Base-by-base conservation (phyloP, 1,140 invertebrate genomes). In the Aphelenchoides avenae region DNA sequence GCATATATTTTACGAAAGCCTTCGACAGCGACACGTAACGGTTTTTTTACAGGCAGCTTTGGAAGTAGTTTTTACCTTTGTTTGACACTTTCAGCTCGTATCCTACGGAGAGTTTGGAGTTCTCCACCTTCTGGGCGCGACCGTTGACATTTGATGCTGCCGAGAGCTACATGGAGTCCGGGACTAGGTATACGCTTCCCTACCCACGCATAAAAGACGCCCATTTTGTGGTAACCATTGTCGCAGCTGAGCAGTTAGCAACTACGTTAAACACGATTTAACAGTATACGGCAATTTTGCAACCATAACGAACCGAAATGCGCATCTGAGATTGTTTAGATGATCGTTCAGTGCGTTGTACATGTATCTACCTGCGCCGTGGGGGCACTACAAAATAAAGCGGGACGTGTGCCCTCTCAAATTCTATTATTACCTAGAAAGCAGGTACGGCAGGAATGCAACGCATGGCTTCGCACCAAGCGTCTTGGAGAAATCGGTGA, bases 371-470 rank as follows among this genome's bases (percentile, higher is more conserved):
- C 79, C 79, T 13, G 66, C 77, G 9, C 81, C 82, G 0, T 83
- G 80, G 78, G 77, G 75, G 4, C 71, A 78, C 51, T 74, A 77
- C 51, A 66, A 57, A 13, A 75, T 86, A 11, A 78, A 84, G 60
- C 74, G 84, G 47, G 89, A 88, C 68, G 90, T 98, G 87, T 89
- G 89, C 15, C 84, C 89, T 0, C 80, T 95, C 0, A 98, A 98
- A 78, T 95, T 92, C 80, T 98, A 93, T 79, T 91, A 97, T 77
- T 92, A 98, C 79, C 84, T 98, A n/a, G 91, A n/a, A 89, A 76
- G 91, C 88, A 70, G 18, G n/a, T 11, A 36, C 7, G 7, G 18
- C 34, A 41, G 2, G 18, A 42, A 29, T 13, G 48, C 22, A 18
- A 31, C 36, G 18, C 20, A n/a, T 5, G 18, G 22, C 41, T n/a